These are phyloP conservation scores for Indicator maculatus DNA, from an alignment of 2,113 vertebrate genomes.

Conservation along the genomic window DNA sequence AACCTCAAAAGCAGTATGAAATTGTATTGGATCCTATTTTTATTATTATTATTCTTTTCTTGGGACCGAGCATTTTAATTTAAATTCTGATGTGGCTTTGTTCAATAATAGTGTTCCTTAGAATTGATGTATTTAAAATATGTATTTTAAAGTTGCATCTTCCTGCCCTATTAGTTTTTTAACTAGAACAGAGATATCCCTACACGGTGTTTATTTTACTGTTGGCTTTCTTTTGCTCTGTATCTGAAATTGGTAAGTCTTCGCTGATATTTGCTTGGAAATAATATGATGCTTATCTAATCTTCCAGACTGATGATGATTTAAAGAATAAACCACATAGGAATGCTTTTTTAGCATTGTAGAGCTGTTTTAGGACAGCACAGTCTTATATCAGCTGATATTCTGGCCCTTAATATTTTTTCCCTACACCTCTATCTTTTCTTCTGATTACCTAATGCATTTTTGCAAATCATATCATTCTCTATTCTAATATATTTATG, in stretches of 20 bases:
- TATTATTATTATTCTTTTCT: not conserved
- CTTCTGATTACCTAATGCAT: not conserved
- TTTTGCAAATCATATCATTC: not conserved
- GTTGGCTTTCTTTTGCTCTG: not conserved
- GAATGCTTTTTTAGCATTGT: not conserved
- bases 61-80: not conserved
- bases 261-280: not conserved
- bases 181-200: not conserved
- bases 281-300: not conserved
- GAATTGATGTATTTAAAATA: not conserved
- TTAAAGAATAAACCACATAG: not conserved
- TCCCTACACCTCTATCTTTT: accelerated
- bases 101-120: not conserved
- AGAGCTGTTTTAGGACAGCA: not conserved
- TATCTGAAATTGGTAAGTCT: not conserved
- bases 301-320: not conserved
- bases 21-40: not conserved
- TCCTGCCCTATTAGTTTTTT: not conserved
- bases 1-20: not conserved
- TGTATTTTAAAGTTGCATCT: not conserved
- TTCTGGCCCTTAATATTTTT: not conserved
- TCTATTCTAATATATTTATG: not conserved
- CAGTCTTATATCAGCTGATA: not conserved
- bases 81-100: not conserved
- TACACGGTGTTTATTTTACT: not conserved